Evolutionary conservation across 2,113 vertebrate genomes (phyloP), one percentile per base, ranked within the genome.

Genomic region (Festucalex cinctus): DNA sequence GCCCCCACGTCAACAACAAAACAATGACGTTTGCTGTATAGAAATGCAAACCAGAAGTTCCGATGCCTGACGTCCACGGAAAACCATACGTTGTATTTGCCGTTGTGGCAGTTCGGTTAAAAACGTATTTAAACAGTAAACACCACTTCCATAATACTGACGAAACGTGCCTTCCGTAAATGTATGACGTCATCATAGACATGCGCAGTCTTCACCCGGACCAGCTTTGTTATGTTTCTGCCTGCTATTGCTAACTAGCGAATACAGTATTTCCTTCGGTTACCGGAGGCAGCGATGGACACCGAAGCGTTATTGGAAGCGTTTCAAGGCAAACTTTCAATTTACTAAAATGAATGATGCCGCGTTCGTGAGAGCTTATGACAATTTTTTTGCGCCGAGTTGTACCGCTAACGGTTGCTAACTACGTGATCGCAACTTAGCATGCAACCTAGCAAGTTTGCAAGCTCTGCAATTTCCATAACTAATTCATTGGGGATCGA

Each of bases 271-370:
- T 88, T 86, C 78, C 86, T 86, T 80, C 79, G 69, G 80, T 73
- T 80, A 78, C 74, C 70, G 83, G 73, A 81, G 79, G 86, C 87
- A 88, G 91, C 84, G 83, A 97, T 96, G 95, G 95, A 96, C 79
- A 84, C 93, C 91, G 94, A 94, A 88, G 88, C 93, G 80, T 88
- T 97, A 75, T 85, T 93, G 87, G 93, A 95, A 85, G 94, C 94
- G 70, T 91, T 96, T 84, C 93, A 94, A 94, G 95, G 95, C 92
- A 92, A 73, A 75, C 6, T 72, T 86, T 44, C 63, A 63, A 71
- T 4, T 69, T 69, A 67, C 75, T 7, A 2, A 26, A 74, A 72
- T 63, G 10, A 3, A 41, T 24, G 1, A 19, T 41, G n/a, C 0
- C 5, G 66, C 22, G 28, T 67, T 28, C 48, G n/a, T 14, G 3